phyloP scores from a whole-genome alignment of 2,113 vertebrate genomes.

The Empidonax alnorum region DNA sequence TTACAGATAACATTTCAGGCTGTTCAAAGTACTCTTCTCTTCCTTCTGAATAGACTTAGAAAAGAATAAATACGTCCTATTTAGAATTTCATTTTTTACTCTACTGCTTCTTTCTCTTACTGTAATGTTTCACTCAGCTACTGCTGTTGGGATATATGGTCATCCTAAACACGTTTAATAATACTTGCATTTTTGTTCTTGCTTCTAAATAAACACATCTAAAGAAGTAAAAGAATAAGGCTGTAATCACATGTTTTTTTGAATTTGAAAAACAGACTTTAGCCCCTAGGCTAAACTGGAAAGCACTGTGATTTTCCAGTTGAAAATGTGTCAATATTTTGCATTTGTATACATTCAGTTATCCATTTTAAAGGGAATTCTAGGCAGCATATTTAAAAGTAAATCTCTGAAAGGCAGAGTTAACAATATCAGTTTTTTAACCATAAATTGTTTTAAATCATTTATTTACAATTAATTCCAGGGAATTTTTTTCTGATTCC shows the following conservation, averaged over 20 bases:
- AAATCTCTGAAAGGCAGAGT: neutral
- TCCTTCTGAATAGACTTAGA: neutral
- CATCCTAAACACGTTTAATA: neutral
- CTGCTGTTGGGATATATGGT: neutral
- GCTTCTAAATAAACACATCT: neutral
- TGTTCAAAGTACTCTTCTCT: rapidly evolving
- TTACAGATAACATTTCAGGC: neutral
- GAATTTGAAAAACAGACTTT: neutral
- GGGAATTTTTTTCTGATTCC: neutral
- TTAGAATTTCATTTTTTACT: neutral
- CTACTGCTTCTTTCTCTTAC: neutral
- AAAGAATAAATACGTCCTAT: neutral
- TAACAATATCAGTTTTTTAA: neutral
- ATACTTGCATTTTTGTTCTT: neutral
- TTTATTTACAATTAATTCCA: neutral
- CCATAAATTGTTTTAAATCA: neutral
- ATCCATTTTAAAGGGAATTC: neutral
- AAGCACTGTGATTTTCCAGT: neutral
- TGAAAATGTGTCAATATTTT: neutral
- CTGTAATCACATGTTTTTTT: neutral
- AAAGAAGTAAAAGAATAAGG: neutral
- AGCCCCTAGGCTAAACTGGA: neutral
- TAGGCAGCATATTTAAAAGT: neutral
- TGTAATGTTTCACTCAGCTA: neutral
- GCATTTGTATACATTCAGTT: neutral